Conservation (phyloP, 2,888 invertebrate genomes). For the Caenorhabditis macrosperma region DNA sequence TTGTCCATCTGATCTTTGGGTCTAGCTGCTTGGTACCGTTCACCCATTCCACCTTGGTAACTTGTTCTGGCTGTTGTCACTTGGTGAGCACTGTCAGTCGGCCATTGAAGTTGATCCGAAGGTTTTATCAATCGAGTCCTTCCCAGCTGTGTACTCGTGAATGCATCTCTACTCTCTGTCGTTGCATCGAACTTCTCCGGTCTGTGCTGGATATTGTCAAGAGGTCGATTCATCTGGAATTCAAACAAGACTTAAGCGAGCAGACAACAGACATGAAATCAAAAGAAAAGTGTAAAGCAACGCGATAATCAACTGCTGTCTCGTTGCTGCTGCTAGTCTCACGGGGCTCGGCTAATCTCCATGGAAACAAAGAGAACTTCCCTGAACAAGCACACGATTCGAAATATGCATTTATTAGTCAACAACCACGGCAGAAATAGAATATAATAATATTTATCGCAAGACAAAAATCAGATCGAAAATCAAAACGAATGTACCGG, state of each 20-base stretch:
- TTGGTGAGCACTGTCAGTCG: neutral
- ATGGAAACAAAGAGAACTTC: conserved; percentile 45
- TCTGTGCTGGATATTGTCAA: conserved; percentile 42
- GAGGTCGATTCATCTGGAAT: conserved; percentile 38
- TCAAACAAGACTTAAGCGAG: neutral
- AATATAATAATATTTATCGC: neutral
- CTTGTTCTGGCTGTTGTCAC: conserved; percentile 4
- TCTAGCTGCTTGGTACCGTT: conserved; percentile 11
- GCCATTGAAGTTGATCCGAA: conserved; percentile 26
- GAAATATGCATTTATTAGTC: conserved; percentile 20
- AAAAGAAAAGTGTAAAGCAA: conserved; percentile 13
- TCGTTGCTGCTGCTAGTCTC: conserved; percentile 10
- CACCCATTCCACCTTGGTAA: conserved; percentile 46
- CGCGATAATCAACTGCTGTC: conserved; percentile 26
- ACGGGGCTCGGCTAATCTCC: conserved; percentile 1
- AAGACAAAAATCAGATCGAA: conserved; percentile 45
- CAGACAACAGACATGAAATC: neutral
- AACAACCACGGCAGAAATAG: neutral
- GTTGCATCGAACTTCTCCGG: conserved; percentile 36
- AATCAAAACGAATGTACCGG: conserved; percentile 5
- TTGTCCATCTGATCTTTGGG: conserved; percentile 20
- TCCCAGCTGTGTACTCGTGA: neutral
- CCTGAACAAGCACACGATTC: conserved; percentile 7
- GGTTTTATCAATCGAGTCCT: conserved; percentile 32
- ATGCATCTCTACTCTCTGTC: conserved; percentile 26